These are phyloP conservation scores for Linepithema humile DNA, from an alignment of 1,140 invertebrate species.

Conservation along the genomic window DNA sequence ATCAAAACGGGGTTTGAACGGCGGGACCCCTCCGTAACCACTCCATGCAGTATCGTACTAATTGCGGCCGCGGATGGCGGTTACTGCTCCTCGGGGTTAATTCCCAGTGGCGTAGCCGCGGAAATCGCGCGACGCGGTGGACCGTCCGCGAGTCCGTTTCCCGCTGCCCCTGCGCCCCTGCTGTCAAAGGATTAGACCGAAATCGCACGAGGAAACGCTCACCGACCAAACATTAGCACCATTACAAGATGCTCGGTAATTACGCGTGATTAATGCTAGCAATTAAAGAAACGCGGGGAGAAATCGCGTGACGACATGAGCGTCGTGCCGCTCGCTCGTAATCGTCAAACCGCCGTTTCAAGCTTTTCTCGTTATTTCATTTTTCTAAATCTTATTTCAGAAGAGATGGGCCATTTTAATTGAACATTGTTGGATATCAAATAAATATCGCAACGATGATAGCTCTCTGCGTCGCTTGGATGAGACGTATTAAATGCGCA, in stretches of 20 bases:
- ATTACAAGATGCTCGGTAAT: slow-evolving; percentile 79
- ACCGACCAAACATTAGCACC: slow-evolving; percentile 70
- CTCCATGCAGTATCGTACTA: slow-evolving; percentile 82
- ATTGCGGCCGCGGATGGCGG: slow-evolving; percentile 83
- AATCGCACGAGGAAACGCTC: slow-evolving; percentile 65
- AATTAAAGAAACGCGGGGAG: slow-evolving; percentile 80
- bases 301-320: slow-evolving; percentile 35
- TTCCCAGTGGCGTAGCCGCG: slow-evolving; percentile 77
- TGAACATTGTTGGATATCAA: neutral
- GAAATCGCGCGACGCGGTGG: slow-evolving; percentile 8
- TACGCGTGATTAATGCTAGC: slow-evolving; percentile 79
- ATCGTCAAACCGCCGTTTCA: slow-evolving; percentile 23
- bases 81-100: slow-evolving; percentile 82
- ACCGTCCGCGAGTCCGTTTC: neutral
- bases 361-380: neutral
- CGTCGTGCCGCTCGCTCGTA: slow-evolving; percentile 12
- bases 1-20: slow-evolving; percentile 73
- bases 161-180: slow-evolving; percentile 65
- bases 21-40: slow-evolving; percentile 73
- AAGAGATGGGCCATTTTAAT: neutral
- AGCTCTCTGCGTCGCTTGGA: neutral
- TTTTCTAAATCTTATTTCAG: neutral
- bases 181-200: slow-evolving; percentile 77
- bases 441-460: neutral
- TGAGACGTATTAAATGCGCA: slow-evolving; percentile 8